Evolutionary conservation across 2,888 invertebrate species (phyloP).

Genomic region (Listrodromus nycthemerus): DNA sequence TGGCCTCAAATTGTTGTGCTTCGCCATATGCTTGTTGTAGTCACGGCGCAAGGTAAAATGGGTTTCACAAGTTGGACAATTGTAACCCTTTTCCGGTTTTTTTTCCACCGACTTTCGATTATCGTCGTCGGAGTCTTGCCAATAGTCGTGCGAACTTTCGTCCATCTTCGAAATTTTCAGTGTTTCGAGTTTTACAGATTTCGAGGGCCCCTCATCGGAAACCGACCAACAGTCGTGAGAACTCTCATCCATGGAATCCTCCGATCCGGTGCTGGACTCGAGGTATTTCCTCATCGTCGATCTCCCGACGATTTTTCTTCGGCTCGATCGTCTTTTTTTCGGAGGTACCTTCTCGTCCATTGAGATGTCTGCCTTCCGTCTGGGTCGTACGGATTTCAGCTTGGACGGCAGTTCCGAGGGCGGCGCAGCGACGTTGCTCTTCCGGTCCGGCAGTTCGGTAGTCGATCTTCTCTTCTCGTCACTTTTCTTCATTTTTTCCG

Average conservation of each 20-base stretch:
- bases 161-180: not conserved
- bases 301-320: conserved; percentile 11
- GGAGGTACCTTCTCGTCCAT: conserved; percentile 23
- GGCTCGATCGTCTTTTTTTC: conserved; percentile 31
- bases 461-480: conserved; percentile 30
- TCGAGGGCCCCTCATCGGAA: conserved; percentile 35
- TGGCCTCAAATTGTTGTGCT: conserved; percentile 63
- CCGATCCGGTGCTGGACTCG: conserved; percentile 46
- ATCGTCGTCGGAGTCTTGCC: conserved; percentile 21
- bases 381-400: conserved; percentile 48
- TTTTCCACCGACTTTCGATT: conserved; percentile 4
- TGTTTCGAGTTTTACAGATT: conserved; percentile 20
- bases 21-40: conserved; percentile 64
- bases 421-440: not conserved
- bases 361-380: conserved; percentile 30
- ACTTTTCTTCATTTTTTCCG: conserved; percentile 45
- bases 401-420: conserved; percentile 32
- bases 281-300: conserved; percentile 30
- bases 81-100: conserved; percentile 42
- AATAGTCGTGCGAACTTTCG: conserved; percentile 20
- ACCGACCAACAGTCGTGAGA: conserved; percentile 54
- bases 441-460: not conserved
- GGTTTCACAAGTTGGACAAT: conserved; percentile 56
- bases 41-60: conserved; percentile 53
- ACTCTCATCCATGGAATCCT: conserved; percentile 45